phyloP scores from a whole-genome alignment of 2,888 invertebrate species.

The Rhagophthalmus giganteus region DNA sequence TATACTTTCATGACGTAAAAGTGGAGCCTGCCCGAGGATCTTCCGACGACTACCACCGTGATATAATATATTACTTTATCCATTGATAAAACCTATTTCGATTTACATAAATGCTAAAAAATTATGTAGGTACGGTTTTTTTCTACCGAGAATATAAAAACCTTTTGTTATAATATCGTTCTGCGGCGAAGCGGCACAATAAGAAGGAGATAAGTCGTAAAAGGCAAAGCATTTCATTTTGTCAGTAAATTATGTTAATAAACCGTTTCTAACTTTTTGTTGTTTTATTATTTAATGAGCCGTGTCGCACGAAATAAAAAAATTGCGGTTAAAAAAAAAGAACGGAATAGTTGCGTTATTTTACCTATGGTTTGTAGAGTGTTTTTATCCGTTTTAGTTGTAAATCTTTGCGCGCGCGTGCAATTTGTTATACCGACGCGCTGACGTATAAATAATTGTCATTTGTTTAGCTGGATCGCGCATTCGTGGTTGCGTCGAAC shows the following conservation, averaged over 20 bases:
- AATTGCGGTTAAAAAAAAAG: too few species aligned
- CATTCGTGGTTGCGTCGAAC: too few species aligned
- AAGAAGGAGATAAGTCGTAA: background rate
- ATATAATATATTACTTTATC: too few species aligned
- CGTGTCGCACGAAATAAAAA: too few species aligned
- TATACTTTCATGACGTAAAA: constrained; percentile 15
- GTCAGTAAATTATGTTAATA: background rate
- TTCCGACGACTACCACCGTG: background rate
- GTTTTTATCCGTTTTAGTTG: too few species aligned
- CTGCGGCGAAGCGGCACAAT: background rate
- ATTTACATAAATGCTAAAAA: background rate
- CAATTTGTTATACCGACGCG: too few species aligned
- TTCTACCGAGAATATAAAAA: background rate
- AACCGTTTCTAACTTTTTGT: background rate
- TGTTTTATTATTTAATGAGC: too few species aligned
- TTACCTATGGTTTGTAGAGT: too few species aligned
- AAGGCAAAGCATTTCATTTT: background rate
- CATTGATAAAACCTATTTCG: background rate
- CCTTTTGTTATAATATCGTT: background rate
- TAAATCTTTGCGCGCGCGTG: too few species aligned
- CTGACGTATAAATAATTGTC: too few species aligned
- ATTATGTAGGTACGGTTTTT: background rate
- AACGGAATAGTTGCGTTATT: too few species aligned
- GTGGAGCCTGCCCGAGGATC: background rate
- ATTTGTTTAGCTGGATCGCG: too few species aligned